Base-by-base conservation (phyloP, 2,888 invertebrate genomes). In the Neria commutata region DNA sequence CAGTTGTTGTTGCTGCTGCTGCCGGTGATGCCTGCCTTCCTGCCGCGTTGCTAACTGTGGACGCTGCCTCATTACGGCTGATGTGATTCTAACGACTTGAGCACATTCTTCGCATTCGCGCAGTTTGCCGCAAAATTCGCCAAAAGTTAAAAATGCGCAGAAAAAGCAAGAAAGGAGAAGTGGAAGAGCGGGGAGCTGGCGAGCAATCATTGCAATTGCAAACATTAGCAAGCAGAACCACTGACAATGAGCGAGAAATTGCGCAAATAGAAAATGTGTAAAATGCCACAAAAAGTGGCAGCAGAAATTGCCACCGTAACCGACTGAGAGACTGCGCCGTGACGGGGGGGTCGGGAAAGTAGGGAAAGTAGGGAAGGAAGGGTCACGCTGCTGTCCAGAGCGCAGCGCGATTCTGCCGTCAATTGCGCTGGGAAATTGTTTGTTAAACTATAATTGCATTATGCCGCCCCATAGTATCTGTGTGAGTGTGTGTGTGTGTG, bases 81-180 rank as follows among this genome's bases (percentile, higher is more conserved):
- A 56, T 56, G 50, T 45, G 51, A 50, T 56, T 51, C 56, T 56
- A 56, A 56, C 49, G 56, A 56, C 50, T 56, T 56, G 45, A 56
- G 56, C 45, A 51, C 56, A 56, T 50, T 56, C 51, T 46, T 34
- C 34, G 46, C 50, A 40, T 46, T 34, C 34, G 46, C 50, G 46
- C 50, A 50, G 51, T 56, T 56, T 26, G 50, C 50, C 23, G 50
- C 56, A 50, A 46, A 23, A 49, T 19, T 26, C 25, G 33, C 8
- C 37, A 37, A 37, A 37, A 37, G 11, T 6, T 4, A 14, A 37
- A 37, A 37, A 14, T 14, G n/a, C 4, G n/a, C n/a, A n/a, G n/a
- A 37, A 37, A 42, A 42, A n/a, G n/a, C n/a, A n/a, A n/a, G n/a
- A n/a, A n/a, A n/a, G n/a, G n/a, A n/a, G n/a, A n/a, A n/a, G n/a